Base-by-base conservation (phyloP, 1,140 invertebrate species). In the Monomorium pharaonis region DNA sequence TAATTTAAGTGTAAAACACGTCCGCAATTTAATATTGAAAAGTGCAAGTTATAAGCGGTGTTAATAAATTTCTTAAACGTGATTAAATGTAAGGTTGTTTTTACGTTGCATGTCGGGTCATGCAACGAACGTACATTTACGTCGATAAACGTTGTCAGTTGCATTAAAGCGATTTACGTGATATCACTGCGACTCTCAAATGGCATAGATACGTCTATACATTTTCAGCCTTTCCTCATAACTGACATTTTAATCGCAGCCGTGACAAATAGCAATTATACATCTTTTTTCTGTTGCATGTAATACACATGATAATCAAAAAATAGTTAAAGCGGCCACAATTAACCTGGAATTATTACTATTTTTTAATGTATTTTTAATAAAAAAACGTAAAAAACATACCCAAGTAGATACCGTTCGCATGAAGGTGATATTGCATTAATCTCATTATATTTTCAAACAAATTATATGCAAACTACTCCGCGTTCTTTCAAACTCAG, bases 141-240 rank as follows among this genome's bases (percentile, higher is more conserved):
- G 21, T 51, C 18, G 37, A 60, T 63, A 78, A 49, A 37, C 27
- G 44, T 37, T 62, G 56, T 63, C 42, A 21, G 42, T 7, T 7
- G n/a, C 30, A 33, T 37, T 78, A 78, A 78, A 78, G 62, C 27
- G 60, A 78, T 51, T 49, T 63, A 51, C 58, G 7, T 24, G 24
- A 18, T 30, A 30, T 49, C 21, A 49, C 24, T 67, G 44, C 47
- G 21, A 49, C 37, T 67, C 14, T 1, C 44, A 65, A 60, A 9
- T 42, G 14, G 10, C 54, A 76, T 58, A 44, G 54, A 76, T 30
- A 58, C 5, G 33, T 76, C 12, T 37, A 21, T 21, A 51, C 12
- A 27, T 75, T 54, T 75, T 27, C 44, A 60, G 37, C 21, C 24
- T 60, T 10, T 58, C 21, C 16, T 76, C 27, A 44, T 33, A 37